Percentiles rank a stretch among this genome's conserved stretches.
phyloP scores from a whole-genome alignment of 1,140 invertebrate genomes.

The Cyphomyrmex costatus region DNA sequence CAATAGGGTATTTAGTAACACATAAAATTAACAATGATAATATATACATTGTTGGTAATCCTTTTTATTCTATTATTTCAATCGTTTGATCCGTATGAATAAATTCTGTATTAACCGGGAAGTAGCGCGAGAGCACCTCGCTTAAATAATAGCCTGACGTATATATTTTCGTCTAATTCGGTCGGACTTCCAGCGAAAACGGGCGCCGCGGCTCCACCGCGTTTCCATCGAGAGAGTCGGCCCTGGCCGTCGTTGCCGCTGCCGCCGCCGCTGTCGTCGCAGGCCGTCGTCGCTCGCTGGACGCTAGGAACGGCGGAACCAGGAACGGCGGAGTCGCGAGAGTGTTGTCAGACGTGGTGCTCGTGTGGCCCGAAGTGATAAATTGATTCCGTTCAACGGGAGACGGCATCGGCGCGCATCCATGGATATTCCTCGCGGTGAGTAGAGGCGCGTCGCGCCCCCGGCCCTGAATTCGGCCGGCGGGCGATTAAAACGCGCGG shows the following conservation, averaged over 20 bases:
- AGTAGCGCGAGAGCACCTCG: too few species aligned
- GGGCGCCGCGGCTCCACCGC: neutral
- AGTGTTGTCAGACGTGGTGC: slow-evolving; percentile 79
- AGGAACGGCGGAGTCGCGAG: slow-evolving; percentile 77
- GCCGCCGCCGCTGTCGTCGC: slow-evolving; percentile 8
- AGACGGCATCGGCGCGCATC: slow-evolving; percentile 62
- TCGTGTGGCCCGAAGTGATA: slow-evolving; percentile 78
- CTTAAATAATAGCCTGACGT: too few species aligned
- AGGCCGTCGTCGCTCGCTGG: slow-evolving; percentile 27
- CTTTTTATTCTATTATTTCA: too few species aligned
- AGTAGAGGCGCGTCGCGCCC: slow-evolving; percentile 59
- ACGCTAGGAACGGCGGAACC: slow-evolving; percentile 75
- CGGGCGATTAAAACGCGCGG: slow-evolving; percentile 47
- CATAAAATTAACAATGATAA: too few species aligned
- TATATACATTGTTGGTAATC: too few species aligned
- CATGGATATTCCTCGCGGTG: slow-evolving; percentile 79
- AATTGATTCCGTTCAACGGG: slow-evolving; percentile 76
- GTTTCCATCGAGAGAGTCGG: too few species aligned
- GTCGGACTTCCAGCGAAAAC: neutral
- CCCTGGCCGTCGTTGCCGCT: slow-evolving; percentile 19
- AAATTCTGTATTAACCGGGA: too few species aligned
- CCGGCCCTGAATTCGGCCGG: slow-evolving; percentile 7
- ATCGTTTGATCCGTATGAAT: too few species aligned
- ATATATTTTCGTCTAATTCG: too few species aligned
- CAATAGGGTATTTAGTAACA: too few species aligned